Evolutionary conservation across 2,797 vertebrate species (phyloP).

Genomic region (Mus minutoides): DNA sequence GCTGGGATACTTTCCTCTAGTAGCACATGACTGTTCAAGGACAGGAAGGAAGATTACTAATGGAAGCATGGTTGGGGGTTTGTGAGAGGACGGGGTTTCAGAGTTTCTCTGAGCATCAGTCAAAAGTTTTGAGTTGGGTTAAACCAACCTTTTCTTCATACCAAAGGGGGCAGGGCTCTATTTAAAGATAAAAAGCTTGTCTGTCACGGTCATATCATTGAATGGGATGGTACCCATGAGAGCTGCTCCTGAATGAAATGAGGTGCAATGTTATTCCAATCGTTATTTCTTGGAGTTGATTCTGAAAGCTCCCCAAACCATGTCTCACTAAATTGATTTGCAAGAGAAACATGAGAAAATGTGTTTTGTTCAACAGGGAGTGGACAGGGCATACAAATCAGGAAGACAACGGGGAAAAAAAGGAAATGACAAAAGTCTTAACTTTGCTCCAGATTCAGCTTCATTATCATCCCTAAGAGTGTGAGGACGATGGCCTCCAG

Average conservation of each 20-base stretch:
- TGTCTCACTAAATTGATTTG: neutral
- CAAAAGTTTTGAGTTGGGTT: neutral
- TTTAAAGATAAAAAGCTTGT: constrained; percentile 9
- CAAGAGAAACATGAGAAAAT: neutral
- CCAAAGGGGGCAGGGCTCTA: neutral
- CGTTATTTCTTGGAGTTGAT: constrained; percentile 1
- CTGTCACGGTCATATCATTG: neutral
- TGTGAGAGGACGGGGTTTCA: neutral
- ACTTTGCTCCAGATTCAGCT: neutral
- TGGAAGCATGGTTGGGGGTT: neutral
- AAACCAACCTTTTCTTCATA: neutral
- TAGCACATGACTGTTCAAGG: neutral
- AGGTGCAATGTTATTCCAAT: neutral
- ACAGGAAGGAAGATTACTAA: neutral
- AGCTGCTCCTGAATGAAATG: neutral
- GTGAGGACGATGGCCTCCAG: too few species aligned
- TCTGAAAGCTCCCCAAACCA: neutral
- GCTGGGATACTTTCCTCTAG: neutral
- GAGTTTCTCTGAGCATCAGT: neutral
- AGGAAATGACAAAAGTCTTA: neutral
- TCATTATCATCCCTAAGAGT: neutral
- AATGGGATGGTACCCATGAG: neutral
- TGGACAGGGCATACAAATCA: neutral
- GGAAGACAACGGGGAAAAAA: neutral
- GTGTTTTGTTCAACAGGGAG: neutral